Conservation (phyloP, 2,888 invertebrate genomes). For the Sphaerophoria rueppellii region DNA sequence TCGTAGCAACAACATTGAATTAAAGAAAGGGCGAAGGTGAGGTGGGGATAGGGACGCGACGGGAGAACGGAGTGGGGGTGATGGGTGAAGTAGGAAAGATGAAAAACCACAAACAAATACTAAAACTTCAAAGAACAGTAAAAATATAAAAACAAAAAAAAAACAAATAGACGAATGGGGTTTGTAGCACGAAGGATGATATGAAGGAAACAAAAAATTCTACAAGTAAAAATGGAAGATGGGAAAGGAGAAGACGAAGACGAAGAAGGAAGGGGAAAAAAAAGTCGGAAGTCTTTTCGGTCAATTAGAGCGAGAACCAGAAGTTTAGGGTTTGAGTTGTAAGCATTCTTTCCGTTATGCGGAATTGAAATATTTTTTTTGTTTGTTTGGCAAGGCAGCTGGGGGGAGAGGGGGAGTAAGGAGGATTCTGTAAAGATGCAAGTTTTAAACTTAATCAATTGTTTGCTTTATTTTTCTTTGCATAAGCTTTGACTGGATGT, state of each 20-base stretch:
- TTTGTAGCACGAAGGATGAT: not conserved
- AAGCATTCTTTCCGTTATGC: constrained; percentile 29
- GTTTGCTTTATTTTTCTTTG: constrained; percentile 30
- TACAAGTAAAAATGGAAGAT: constrained; percentile 23
- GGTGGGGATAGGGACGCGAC: not conserved
- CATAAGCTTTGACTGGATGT: constrained; percentile 36
- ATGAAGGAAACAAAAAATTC: not conserved
- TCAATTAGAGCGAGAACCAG: constrained; percentile 64
- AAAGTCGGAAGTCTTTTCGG: constrained; percentile 66
- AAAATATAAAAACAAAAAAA: not conserved
- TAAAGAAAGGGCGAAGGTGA: not conserved
- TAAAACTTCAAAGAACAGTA: constrained; percentile 47
- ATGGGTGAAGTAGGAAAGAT: not conserved
- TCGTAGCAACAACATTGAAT: not conserved
- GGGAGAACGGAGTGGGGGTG: too few species aligned
- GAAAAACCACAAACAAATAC: constrained; percentile 53
- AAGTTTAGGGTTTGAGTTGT: not conserved
- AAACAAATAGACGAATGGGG: not conserved
- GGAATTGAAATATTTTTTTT: constrained; percentile 40
- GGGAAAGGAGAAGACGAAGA: constrained; percentile 15
- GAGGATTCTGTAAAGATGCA: constrained; percentile 38
- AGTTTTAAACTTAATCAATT: constrained; percentile 70
- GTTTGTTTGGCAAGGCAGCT: not conserved
- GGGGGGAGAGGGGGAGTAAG: not conserved
- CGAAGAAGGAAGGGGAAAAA: constrained; percentile 21